A percentile compares a stretch with the other conserved stretches of the same genome.
Evolutionary conservation across 2,113 vertebrate species (phyloP).

Genomic region (Nansenia antarctica): DNA sequence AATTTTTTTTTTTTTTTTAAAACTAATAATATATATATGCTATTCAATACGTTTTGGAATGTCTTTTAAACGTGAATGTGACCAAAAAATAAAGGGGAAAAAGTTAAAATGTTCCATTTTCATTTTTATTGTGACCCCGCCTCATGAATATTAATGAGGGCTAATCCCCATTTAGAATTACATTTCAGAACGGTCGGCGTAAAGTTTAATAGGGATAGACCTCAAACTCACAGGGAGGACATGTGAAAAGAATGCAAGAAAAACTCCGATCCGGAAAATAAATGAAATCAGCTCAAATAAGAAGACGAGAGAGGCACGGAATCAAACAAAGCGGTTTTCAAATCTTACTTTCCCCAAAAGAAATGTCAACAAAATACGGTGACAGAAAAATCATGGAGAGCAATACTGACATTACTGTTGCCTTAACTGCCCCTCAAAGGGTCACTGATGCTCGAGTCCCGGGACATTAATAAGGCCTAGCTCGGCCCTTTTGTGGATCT

Average conservation of each 20-base stretch:
- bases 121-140: constrained; percentile 63
- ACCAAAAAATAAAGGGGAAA: constrained; percentile 25
- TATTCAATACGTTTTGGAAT: constrained; percentile 8
- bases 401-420: constrained; percentile 75
- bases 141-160: constrained; percentile 81
- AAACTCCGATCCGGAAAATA: constrained; percentile 46
- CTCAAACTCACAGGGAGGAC: constrained; percentile 62
- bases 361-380: constrained; percentile 75
- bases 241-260: constrained; percentile 48
- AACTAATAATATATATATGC: not conserved
- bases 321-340: constrained; percentile 68
- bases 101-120: constrained; percentile 66
- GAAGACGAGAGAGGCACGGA: constrained; percentile 48
- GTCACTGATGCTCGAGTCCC: constrained; percentile 71
- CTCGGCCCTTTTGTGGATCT: constrained; percentile 80
- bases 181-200: constrained; percentile 79
- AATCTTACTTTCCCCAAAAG: constrained; percentile 56
- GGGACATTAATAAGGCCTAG: constrained; percentile 74
- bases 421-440: constrained; percentile 78
- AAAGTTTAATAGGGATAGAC: constrained; percentile 77
- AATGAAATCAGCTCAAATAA: constrained; percentile 43
- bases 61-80: constrained; percentile 4
- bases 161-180: constrained; percentile 83
- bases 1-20: not conserved
- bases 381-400: constrained; percentile 75